Percentiles rank a stretch among this genome's conserved stretches.
These are phyloP conservation scores for Notothenia rossii DNA, from an alignment of 2,113 vertebrate species.

Conservation along the genomic window DNA sequence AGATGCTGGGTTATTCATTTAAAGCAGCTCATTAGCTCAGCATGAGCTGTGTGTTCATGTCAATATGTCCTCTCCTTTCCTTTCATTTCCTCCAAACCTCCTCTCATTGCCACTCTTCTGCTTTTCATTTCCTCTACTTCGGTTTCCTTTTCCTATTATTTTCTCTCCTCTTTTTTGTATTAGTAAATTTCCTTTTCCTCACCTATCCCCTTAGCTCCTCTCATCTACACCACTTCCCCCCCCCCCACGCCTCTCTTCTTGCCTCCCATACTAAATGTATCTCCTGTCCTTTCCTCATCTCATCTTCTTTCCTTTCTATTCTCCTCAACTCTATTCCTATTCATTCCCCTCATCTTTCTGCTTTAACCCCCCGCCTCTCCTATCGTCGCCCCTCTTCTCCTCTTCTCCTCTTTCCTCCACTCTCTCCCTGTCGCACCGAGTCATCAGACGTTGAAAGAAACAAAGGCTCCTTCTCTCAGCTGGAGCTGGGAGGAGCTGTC, in stretches of 20 bases:
- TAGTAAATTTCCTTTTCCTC: too few relatives aligned
- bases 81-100: neutral
- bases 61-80: conserved; percentile 44
- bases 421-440: conserved; percentile 32
- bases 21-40: conserved; percentile 65
- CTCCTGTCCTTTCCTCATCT: neutral
- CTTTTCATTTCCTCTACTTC: neutral
- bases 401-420: neutral
- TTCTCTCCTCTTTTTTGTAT: neutral
- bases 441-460: conserved; percentile 61
- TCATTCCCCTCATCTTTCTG: neutral
- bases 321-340: neutral
- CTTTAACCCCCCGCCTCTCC: neutral
- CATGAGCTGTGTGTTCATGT: conserved; percentile 45
- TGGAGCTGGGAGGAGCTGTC: conserved; percentile 77
- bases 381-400: neutral
- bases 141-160: neutral
- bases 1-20: conserved; percentile 56
- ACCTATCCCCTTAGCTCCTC: neutral
- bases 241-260: neutral
- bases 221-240: neutral
- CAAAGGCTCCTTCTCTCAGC: conserved; percentile 70
- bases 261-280: neutral
- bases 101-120: neutral
- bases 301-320: neutral